phyloP scores from a whole-genome alignment of 2,888 invertebrate genomes.

The Himalopsyche tibetana region DNA sequence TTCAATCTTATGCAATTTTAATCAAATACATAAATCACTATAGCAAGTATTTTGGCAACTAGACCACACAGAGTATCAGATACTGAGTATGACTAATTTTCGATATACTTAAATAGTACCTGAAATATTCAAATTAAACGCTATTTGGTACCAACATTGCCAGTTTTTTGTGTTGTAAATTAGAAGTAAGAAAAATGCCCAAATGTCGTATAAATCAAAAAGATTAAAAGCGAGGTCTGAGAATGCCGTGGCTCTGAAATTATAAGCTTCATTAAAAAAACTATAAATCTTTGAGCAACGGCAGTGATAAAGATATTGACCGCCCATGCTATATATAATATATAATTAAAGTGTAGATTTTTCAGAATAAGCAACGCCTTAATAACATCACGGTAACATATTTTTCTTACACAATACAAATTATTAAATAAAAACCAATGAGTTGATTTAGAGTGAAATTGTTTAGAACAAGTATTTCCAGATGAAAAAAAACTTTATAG shows the following conservation, averaged over 20 bases:
- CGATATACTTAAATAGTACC: too few species aligned
- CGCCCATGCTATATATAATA: constrained; percentile 22
- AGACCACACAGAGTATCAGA: too few species aligned
- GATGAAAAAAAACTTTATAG: background rate
- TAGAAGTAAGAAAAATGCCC: background rate
- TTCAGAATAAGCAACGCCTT: constrained; percentile 32
- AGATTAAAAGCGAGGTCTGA: background rate
- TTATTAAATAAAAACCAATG: constrained; percentile 22
- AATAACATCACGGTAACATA: constrained; percentile 1
- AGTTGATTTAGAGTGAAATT: background rate
- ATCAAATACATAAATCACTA: too few species aligned
- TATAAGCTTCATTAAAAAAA: constrained; percentile 7
- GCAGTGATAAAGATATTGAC: constrained; percentile 37
- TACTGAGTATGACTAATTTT: too few species aligned
- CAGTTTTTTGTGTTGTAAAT: background rate
- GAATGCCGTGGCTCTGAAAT: background rate
- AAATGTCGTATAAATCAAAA: constrained; percentile 14
- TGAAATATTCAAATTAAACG: too few species aligned
- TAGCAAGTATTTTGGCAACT: too few species aligned
- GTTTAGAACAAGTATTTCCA: background rate
- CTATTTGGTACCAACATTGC: background rate
- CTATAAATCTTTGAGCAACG: constrained; percentile 2
- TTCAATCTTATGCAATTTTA: too few species aligned
- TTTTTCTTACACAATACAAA: background rate
- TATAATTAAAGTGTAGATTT: constrained; percentile 39